A percentile compares a stretch with the other conserved stretches of the same genome.
phyloP scores from a whole-genome alignment of 2,113 vertebrate genomes.

The Thinocorus orbignyianus region DNA sequence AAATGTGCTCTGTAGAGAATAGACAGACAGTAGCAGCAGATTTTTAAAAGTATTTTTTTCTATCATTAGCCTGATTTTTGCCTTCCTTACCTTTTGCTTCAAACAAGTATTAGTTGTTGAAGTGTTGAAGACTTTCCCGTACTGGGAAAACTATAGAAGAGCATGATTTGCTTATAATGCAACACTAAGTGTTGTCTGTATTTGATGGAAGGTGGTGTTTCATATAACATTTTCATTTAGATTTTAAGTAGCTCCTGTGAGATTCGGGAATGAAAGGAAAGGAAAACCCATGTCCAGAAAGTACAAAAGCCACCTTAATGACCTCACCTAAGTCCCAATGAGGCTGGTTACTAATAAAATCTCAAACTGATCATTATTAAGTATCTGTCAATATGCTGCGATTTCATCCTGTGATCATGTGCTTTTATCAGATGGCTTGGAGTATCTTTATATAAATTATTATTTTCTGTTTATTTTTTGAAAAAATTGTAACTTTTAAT shows the following conservation, averaged over 20 bases:
- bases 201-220: conserved; percentile 13
- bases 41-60: not conserved
- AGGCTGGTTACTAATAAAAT: conserved; percentile 14
- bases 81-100: not conserved
- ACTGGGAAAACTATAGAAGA: not conserved
- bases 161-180: not conserved
- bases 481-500: not conserved
- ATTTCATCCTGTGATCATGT: not conserved
- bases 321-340: not conserved
- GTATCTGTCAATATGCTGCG: not conserved
- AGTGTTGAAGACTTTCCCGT: not conserved
- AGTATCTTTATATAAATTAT: not conserved
- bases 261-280: conserved; percentile 16
- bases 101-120: not conserved
- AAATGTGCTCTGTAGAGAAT: not conserved
- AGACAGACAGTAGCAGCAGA: not conserved
- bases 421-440: not conserved
- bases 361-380: not conserved
- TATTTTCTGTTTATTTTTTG: not conserved
- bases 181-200: not conserved
- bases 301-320: not conserved
- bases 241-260: conserved; percentile 25
- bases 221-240: conserved; percentile 22
- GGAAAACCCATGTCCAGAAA: not conserved
- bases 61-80: not conserved